phyloP scores from a whole-genome alignment of 2,888 invertebrate genomes.

The Gryllus longicercus region DNA sequence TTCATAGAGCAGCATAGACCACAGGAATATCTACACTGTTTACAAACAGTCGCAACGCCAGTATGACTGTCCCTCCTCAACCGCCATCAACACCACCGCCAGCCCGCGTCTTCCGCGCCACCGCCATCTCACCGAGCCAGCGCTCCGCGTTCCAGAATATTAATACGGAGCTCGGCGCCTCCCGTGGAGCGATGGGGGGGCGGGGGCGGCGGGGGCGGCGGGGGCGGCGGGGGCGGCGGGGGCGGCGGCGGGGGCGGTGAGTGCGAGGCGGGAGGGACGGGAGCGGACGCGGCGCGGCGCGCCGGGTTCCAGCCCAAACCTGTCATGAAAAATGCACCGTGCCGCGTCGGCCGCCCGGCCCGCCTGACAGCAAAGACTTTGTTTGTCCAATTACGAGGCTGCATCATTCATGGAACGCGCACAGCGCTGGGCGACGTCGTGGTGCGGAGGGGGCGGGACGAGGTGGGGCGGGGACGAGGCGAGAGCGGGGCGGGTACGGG shows the following conservation, averaged over 20 bases:
- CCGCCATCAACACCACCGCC: too few relatives aligned
- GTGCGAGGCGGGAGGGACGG: too few relatives aligned
- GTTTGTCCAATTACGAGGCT: constrained; percentile 37
- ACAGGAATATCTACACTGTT: too few relatives aligned
- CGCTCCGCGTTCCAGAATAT: constrained; percentile 31
- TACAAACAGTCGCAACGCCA: too few relatives aligned
- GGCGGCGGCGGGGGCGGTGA: too few relatives aligned
- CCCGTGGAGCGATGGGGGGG: constrained; percentile 28
- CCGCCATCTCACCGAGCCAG: too few relatives aligned
- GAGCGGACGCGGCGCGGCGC: not conserved
- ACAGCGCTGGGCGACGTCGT: constrained; percentile 7
- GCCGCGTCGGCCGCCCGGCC: constrained; percentile 27
- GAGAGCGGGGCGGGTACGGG: too few relatives aligned
- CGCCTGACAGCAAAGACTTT: constrained; percentile 37
- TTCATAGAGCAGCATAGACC: too few relatives aligned
- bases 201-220: constrained; percentile 19
- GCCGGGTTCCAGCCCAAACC: not conserved
- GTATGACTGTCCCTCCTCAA: too few relatives aligned
- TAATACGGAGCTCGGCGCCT: constrained; percentile 32
- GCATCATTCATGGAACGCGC: constrained; percentile 34
- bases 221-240: not conserved
- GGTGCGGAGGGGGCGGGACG: not conserved
- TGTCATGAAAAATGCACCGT: constrained; percentile 35
- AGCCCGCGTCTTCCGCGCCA: too few relatives aligned
- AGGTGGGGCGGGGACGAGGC: too few relatives aligned